Evolutionary conservation across 2,113 vertebrate genomes (phyloP).

Genomic region (Sigmodon hispidus): DNA sequence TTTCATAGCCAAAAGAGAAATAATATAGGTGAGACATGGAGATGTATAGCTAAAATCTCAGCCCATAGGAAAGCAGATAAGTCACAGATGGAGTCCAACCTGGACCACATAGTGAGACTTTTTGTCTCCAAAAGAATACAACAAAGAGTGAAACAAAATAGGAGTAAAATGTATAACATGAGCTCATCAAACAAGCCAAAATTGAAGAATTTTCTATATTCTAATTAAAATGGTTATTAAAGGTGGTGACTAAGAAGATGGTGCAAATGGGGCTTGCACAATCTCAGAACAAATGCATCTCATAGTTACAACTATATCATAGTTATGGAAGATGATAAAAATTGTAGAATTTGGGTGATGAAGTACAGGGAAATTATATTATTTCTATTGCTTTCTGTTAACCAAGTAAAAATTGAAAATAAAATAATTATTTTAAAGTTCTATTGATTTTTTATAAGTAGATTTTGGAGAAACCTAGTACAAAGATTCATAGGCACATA

Average conservation of each 20-base stretch:
- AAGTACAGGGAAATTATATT: not conserved
- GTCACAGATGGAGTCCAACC: not conserved
- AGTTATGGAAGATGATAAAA: not conserved
- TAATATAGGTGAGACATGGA: accelerated
- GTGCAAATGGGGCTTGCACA: not conserved
- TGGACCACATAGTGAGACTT: too few relatives aligned
- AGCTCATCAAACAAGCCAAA: not conserved
- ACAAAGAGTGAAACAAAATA: not conserved
- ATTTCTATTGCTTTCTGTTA: not conserved
- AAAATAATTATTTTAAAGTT: not conserved
- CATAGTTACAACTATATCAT: not conserved
- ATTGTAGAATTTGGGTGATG: not conserved
- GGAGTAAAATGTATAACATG: not conserved
- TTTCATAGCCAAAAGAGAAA: not conserved
- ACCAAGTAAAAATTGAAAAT: not conserved
- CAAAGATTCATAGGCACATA: not conserved
- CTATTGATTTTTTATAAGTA: not conserved
- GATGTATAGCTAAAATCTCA: too few relatives aligned
- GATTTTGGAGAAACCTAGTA: not conserved
- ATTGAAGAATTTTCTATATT: not conserved
- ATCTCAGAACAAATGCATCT: not conserved
- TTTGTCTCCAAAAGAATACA: not conserved
- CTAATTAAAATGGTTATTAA: not conserved
- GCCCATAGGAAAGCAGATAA: not conserved
- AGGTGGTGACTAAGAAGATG: not conserved